Conservation (phyloP, 2,113 vertebrate species). For the Scatophagus argus region DNA sequence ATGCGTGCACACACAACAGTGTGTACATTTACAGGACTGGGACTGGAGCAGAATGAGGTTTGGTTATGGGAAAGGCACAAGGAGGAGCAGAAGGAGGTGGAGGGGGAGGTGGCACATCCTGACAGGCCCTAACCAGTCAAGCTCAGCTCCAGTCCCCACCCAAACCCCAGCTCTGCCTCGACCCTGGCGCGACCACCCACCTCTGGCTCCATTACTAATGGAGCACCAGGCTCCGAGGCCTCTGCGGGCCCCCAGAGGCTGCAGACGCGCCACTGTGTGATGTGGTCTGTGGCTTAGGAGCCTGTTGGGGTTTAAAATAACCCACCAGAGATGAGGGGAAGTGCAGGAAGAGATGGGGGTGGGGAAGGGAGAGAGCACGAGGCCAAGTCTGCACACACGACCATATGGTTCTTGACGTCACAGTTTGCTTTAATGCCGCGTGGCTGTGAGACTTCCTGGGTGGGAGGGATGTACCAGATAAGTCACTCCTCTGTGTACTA, state of each 20-base stretch:
- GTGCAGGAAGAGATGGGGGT: constrained; percentile 60
- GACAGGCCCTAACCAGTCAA: constrained; percentile 55
- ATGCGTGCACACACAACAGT: constrained; percentile 56
- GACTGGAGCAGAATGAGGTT: constrained; percentile 63
- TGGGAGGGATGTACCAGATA: constrained; percentile 36
- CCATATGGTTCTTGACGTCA: constrained; percentile 78
- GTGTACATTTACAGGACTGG: constrained; percentile 65
- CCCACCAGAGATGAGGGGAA: constrained; percentile 77
- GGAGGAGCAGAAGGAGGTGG: constrained; percentile 9
- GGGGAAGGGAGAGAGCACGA: constrained; percentile 46
- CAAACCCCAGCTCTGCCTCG: constrained; percentile 69
- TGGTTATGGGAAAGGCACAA: constrained; percentile 64
- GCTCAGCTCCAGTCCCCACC: constrained; percentile 66
- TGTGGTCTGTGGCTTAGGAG: constrained; percentile 78
- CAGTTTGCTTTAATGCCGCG: constrained; percentile 64
- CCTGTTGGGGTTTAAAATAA: constrained; percentile 80
- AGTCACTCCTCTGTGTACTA: background rate
- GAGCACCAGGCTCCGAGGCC: constrained; percentile 72
- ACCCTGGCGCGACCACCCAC: constrained; percentile 78
- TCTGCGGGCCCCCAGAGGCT: constrained; percentile 68
- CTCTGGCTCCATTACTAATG: constrained; percentile 76
- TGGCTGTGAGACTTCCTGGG: constrained; percentile 53
- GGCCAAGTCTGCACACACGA: constrained; percentile 69
- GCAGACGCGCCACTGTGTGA: constrained; percentile 72
- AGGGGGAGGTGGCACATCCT: constrained; percentile 42